Conservation (phyloP, 1,140 invertebrate species). For the Drosophila obscura region DNA sequence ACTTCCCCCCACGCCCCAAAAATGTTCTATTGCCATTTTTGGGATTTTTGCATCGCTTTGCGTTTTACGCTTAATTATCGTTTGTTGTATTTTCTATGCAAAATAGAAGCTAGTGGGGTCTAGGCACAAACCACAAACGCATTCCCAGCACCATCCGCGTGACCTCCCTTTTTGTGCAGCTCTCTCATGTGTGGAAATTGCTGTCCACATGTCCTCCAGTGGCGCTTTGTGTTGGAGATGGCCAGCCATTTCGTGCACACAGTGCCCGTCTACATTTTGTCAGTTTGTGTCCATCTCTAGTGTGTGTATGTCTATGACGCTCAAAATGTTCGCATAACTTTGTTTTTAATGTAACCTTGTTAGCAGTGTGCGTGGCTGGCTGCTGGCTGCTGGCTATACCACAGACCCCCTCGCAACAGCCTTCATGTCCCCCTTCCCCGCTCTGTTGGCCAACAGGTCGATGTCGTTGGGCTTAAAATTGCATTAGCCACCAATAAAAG, state of each 20-base stretch:
- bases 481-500: conserved; percentile 44
- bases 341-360: conserved; percentile 52
- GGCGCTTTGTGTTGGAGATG: not conserved
- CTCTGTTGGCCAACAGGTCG: conserved; percentile 35
- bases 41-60: conserved; percentile 16
- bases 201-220: no score
- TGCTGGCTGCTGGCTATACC: no score
- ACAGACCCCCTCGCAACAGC: conserved; percentile 3
- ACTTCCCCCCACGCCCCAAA: not conserved
- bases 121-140: no score
- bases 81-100: conserved; percentile 5
- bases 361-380: conserved; percentile 23
- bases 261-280: no score
- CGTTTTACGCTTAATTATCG: conserved; percentile 10
- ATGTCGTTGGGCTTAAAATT: conserved; percentile 38
- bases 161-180: no score
- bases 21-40: conserved; percentile 10
- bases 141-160: no score
- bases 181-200: no score
- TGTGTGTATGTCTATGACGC: conserved; percentile 20
- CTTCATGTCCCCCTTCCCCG: not conserved
- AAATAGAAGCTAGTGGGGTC: not conserved
- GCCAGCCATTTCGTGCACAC: not conserved
- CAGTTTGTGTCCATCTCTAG: not conserved
- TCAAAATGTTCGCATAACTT: conserved; percentile 39